Conservation (phyloP, 2,797 vertebrate species). For the Rhabdophis nuchalis region DNA sequence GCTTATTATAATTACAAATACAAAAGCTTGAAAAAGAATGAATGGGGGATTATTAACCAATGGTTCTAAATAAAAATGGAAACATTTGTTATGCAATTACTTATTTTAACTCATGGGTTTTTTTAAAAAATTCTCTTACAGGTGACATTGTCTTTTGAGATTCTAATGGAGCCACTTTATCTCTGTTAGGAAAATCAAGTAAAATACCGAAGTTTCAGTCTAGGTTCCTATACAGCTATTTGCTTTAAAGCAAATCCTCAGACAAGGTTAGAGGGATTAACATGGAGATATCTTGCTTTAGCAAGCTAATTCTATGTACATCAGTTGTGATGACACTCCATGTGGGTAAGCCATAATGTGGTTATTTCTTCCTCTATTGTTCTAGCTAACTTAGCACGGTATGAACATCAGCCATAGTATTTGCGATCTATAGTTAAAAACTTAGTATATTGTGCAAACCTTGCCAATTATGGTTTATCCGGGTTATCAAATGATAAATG, state of each 20-base stretch:
- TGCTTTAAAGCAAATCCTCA: not conserved
- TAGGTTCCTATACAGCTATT: not conserved
- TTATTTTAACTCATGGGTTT: no score
- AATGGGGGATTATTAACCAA: conserved; percentile 11
- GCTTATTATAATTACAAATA: not conserved
- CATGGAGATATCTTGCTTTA: not conserved
- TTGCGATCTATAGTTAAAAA: not conserved
- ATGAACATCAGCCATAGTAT: not conserved
- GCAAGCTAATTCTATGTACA: not conserved
- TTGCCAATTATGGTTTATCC: not conserved
- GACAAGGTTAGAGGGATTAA: not conserved
- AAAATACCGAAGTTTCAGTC: not conserved
- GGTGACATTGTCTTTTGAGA: not conserved
- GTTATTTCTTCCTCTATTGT: not conserved
- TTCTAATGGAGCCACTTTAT: not conserved
- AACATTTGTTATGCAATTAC: not conserved
- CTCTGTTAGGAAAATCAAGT: not conserved
- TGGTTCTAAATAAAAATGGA: not conserved
- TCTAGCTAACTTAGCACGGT: not conserved
- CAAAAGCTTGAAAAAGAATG: conserved; percentile 38
- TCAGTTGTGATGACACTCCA: not conserved
- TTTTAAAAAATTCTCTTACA: not conserved
- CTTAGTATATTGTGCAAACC: not conserved
- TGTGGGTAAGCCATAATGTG: not conserved
- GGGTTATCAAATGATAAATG: not conserved